Base-by-base conservation (phyloP, 2,888 invertebrate species). In the Alcis repandata region DNA sequence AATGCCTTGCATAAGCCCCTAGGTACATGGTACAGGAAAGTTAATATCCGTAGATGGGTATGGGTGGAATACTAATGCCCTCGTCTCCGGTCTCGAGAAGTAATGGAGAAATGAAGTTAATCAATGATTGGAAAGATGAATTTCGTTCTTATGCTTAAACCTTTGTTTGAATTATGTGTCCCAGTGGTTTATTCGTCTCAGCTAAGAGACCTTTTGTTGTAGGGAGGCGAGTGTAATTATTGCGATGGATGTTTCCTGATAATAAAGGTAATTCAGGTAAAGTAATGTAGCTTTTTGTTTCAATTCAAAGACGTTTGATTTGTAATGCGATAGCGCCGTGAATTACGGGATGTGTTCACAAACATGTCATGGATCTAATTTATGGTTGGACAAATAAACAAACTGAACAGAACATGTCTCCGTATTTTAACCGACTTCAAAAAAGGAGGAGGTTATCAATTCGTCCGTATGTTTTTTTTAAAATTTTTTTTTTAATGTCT, bases 11-110 rank as follows among this genome's bases (percentile, higher is more conserved):
- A 38, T 45, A 19, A 10, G 19, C 17, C 13, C 19, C 27, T 43
- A 22, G n/a, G 41, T 9, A 38, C 58, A 38, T 36, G 59, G 56
- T 52, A 40, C 60, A 46, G 65, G 60, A 66, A 60, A 61, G 60
- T 52, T 60, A 51, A 60, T 66, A 66, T 66, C 65, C 65, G 57
- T 48, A 22, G 38, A 33, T 48, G 40, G 27, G 8, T n/a, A 13
- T 17, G 52, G 7, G 22, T 40, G n/a, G 65, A 66, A 66, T 66
- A 61, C 57, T 54, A 57, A 66, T 66, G 27, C 36, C 41, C 17
- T 11, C n/a, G 27, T 13, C 27, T 49, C 48, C 22, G 22, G 27
- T 13, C 48, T 20, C 45, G 45, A 41, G 60, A 49, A 46, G 41
- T 36, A 17, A 38, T 33, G 27, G 36, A 43, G 54, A 40, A 27